Evolutionary conservation across 2,113 vertebrate species (phyloP).

Genomic region (Ahaetulla prasina): DNA sequence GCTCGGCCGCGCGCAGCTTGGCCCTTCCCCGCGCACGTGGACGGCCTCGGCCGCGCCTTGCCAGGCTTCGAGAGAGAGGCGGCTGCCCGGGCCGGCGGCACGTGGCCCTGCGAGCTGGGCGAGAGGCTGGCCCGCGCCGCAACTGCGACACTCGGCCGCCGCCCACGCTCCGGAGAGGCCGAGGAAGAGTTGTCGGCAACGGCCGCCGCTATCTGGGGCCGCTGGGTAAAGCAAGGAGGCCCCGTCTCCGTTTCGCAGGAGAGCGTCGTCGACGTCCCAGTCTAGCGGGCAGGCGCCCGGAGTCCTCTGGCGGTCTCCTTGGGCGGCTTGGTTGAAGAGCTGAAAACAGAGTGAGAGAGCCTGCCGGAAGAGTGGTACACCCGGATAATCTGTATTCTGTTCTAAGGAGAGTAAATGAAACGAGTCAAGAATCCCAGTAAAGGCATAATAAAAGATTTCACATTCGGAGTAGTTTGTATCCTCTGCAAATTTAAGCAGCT

Average conservation of each 20-base stretch:
- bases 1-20: slow-evolving; percentile 40
- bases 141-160: slow-evolving; percentile 65
- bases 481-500: background rate
- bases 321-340: background rate
- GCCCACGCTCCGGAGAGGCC: background rate
- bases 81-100: background rate
- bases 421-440: background rate
- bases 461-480: background rate
- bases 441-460: background rate
- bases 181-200: background rate
- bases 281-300: background rate
- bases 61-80: background rate
- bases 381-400: background rate
- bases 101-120: slow-evolving; percentile 53
- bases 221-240: background rate
- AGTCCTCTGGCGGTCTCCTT: background rate
- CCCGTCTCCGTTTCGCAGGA: background rate
- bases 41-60: slow-evolving; percentile 50
- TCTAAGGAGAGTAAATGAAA: background rate
- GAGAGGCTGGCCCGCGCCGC: slow-evolving; percentile 23
- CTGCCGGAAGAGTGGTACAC: background rate
- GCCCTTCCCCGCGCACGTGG: slow-evolving; percentile 18
- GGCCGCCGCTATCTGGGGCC: background rate
- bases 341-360: background rate
- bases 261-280: background rate